Percentiles rank a stretch among this genome's conserved stretches.
Conservation (phyloP, 2,888 invertebrate species). For the Myopa tessellatipennis region DNA sequence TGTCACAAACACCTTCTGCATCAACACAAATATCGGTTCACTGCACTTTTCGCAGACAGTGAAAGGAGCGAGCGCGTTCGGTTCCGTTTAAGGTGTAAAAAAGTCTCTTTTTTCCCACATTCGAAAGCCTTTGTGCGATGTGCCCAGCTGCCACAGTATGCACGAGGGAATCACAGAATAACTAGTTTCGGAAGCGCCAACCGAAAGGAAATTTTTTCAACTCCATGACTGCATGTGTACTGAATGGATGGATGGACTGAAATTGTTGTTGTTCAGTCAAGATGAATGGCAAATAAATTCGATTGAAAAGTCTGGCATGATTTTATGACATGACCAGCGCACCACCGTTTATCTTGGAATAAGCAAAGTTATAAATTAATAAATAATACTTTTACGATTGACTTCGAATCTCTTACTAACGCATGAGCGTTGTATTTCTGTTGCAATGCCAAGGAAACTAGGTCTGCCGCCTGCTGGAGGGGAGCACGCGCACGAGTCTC, state of each 20-base stretch:
- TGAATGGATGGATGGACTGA: conserved; percentile 7
- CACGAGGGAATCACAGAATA: background rate
- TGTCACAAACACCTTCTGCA: conserved; percentile 26
- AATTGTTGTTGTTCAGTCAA: background rate
- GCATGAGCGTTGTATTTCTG: background rate
- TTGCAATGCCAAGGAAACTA: background rate
- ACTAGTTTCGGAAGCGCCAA: conserved; percentile 27
- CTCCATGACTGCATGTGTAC: background rate
- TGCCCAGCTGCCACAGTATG: background rate
- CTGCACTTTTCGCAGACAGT: conserved; percentile 29
- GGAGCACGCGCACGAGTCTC: background rate
- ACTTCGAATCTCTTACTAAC: background rate
- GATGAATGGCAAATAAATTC: conserved; percentile 25
- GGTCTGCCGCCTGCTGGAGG: background rate
- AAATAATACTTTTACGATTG: background rate
- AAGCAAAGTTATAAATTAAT: background rate
- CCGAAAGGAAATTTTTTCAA: conserved; percentile 11
- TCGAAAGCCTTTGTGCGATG: background rate
- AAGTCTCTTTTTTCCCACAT: conserved; percentile 11
- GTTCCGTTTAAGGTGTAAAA: conserved; percentile 18
- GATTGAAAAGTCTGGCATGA: conserved; percentile 5
- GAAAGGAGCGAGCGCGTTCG: conserved; percentile 34
- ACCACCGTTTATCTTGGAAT: background rate
- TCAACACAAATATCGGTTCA: conserved; percentile 34
- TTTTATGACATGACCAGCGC: background rate